These are phyloP conservation scores for Agapornis roseicollis DNA, from an alignment of 2,113 vertebrate species.

Conservation along the genomic window DNA sequence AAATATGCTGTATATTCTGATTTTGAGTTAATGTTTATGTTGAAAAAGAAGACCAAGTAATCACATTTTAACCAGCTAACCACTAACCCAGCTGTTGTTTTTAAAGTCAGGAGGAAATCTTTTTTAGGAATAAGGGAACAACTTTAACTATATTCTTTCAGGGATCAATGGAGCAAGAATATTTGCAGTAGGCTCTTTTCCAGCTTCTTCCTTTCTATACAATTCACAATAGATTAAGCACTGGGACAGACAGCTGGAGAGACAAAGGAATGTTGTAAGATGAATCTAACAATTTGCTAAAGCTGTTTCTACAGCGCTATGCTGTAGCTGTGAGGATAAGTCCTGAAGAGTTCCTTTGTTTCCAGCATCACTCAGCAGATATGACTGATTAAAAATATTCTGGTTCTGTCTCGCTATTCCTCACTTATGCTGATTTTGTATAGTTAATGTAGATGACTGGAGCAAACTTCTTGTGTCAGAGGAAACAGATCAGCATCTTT, in stretches of 20 bases:
- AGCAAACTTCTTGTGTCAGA: not conserved
- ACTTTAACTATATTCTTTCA: not conserved
- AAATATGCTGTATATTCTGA: not conserved
- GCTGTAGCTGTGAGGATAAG: not conserved
- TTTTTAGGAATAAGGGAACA: not conserved
- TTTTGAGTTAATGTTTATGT: not conserved
- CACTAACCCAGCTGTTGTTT: not conserved
- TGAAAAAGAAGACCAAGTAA: not conserved
- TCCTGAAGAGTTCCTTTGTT: not conserved
- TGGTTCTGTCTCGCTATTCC: not conserved
- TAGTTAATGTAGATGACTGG: not conserved
- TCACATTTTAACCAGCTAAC: not conserved
- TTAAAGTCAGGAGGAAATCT: not conserved
- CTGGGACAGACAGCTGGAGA: not conserved
- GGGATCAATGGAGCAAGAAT: not conserved
- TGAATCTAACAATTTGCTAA: not conserved
- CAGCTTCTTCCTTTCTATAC: not conserved
- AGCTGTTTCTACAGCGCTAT: not conserved
- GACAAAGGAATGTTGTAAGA: not conserved
- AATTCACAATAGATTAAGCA: not conserved
- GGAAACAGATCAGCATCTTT: conserved; percentile 9
- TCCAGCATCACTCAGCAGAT: not conserved
- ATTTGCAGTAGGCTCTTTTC: not conserved
- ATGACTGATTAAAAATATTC: not conserved
- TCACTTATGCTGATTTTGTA: not conserved